Evolutionary conservation across 2,113 vertebrate species (phyloP), one percentile per base, ranked within the genome.

Genomic region (Hystrix brachyura): DNA sequence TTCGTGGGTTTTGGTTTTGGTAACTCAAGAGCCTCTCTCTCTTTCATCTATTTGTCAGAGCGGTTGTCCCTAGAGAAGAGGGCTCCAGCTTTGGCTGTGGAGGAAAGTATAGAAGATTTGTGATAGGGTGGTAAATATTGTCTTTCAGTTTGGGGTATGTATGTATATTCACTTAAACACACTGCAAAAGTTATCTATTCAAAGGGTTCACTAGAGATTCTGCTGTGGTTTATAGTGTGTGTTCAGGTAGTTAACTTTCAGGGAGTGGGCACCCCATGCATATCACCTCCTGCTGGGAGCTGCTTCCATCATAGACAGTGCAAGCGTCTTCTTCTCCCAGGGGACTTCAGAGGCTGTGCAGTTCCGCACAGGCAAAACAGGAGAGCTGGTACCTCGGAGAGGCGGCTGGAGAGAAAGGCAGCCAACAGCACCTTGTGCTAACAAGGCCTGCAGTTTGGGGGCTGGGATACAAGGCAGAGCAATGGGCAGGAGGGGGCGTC

Each of bases 401-500:
- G 38, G 57, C 53, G 19, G 46, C 4, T 43, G 27, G 19, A 43
- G 34, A 38, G 46, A 21, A 11, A 25, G 32, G 15, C 3, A 8
- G 0, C 18, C 46, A 7, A 72, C 19, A 38, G n/a, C 43, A 25
- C 46, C 29, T 11, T 29, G n/a, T n/a, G 10, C 23, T 21, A 9
- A 34, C 0, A 43, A 65, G 69, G n/a, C 8, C 29, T 10, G 13
- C 59, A 80, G 57, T 13, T 46, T 7, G 5, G 23, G 12, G n/a
- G 43, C 57, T 25, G 48, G 51, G 46, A 38, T 32, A 0, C 6
- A 13, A 38, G 15, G 6, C 23, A 57, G 0, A 48, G 13, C 0
- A 1, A 0, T 0, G 0, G n/a, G 55, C 14, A 19, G 13, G 29
- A 59, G 21, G 18, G 0, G 1, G 23, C 46, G 12, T 67, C 34